A percentile compares a stretch with the other conserved stretches of the same genome.
Conservation (phyloP, 2,888 invertebrate genomes). For the Strigamia crassipes region DNA sequence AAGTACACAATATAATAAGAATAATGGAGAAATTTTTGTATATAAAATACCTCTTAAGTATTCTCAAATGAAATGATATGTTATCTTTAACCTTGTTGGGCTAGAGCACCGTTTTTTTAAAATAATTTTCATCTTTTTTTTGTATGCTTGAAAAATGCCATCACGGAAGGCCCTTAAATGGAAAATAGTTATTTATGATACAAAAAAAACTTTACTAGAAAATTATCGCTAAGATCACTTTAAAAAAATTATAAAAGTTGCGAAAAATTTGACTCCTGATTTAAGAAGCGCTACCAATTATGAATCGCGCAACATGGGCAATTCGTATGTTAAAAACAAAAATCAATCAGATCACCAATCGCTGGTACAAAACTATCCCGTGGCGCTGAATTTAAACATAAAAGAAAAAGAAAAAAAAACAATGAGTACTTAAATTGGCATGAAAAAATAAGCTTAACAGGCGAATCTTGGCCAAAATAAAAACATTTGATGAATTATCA, state of each 20-base stretch:
- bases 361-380: background rate
- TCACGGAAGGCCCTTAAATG: conserved; percentile 34
- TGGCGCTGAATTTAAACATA: conserved; percentile 20
- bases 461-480: conserved; percentile 39
- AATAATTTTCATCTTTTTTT: background rate
- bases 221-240: conserved; percentile 33
- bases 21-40: conserved; percentile 23
- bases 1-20: background rate
- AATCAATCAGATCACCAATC: conserved; percentile 33
- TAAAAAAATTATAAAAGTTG: conserved; percentile 38
- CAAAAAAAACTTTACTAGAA: conserved; percentile 31
- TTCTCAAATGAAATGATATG: conserved; percentile 30
- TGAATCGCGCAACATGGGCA: conserved; percentile 35
- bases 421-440: conserved; percentile 18
- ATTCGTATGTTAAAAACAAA: background rate
- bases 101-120: conserved; percentile 17
- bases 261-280: conserved; percentile 41
- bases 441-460: conserved; percentile 40
- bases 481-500: conserved; percentile 27
- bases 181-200: conserved; percentile 6
- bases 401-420: background rate
- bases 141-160: conserved; percentile 17
- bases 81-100: conserved; percentile 18
- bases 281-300: conserved; percentile 29
- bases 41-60: conserved; percentile 22